A percentile compares a stretch with the other conserved stretches of the same genome.
Evolutionary conservation across 2,113 vertebrate genomes (phyloP).

Genomic region (Felis chaus): DNA sequence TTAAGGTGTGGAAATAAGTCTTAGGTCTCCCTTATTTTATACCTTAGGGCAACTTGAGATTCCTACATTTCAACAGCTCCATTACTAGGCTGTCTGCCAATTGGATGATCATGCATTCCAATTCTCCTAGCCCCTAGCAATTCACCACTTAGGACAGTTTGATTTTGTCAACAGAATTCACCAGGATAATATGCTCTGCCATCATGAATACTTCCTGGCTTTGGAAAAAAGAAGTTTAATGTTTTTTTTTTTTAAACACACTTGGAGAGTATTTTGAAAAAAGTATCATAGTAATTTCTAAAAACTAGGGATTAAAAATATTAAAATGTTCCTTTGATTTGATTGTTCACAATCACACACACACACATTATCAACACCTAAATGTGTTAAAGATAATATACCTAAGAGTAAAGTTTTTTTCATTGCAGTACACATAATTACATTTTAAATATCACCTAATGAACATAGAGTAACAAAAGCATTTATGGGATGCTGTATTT

Average conservation of each 20-base stretch:
- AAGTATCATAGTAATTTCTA: constrained; percentile 41
- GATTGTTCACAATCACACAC: neutral
- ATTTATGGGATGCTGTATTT: neutral
- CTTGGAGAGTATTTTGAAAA: neutral
- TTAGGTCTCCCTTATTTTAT: neutral
- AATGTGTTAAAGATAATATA: neutral
- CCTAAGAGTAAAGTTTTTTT: neutral
- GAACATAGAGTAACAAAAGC: neutral
- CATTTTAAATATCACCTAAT: neutral
- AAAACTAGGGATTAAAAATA: neutral
- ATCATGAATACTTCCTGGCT: neutral
- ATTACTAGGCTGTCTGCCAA: constrained; percentile 12
- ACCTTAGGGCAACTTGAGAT: neutral
- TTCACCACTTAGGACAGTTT: neutral
- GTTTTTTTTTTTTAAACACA: neutral
- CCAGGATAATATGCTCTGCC: neutral
- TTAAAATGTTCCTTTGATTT: neutral
- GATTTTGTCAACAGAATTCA: constrained; percentile 10
- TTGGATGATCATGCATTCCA: neutral
- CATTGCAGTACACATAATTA: neutral
- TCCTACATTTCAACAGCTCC: constrained; percentile 18
- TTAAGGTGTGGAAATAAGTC: neutral
- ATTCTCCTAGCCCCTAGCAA: neutral
- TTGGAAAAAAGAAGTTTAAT: neutral
- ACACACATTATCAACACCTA: neutral